phyloP scores from a whole-genome alignment of 2,888 invertebrate genomes.

The Phasia obesa region DNA sequence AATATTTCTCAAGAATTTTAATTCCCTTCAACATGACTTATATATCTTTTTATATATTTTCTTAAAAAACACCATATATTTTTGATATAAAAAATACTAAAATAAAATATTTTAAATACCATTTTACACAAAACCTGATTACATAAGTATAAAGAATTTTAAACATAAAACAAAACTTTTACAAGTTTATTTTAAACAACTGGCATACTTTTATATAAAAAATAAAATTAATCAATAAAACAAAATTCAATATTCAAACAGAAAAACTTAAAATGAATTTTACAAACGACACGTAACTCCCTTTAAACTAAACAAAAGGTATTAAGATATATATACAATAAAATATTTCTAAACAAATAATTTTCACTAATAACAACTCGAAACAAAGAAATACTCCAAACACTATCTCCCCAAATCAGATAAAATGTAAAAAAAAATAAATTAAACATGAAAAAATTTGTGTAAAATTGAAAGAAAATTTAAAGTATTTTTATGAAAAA shows the following conservation, averaged over 20 bases:
- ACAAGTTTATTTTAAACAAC: not conserved
- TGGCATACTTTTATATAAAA: constrained; percentile 4
- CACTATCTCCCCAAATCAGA: not conserved
- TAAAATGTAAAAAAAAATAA: constrained; percentile 29
- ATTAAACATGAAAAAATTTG: not conserved
- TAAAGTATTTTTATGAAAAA: not conserved
- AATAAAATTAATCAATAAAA: constrained; percentile 27
- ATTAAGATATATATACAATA: constrained; percentile 72
- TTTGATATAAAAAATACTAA: too few species aligned
- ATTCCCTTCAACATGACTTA: too few species aligned
- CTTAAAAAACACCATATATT: too few species aligned
- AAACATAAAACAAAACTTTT: constrained; percentile 16
- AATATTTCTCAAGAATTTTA: too few species aligned
- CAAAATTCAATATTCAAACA: constrained; percentile 61
- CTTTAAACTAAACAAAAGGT: constrained; percentile 79
- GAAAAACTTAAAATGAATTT: constrained; percentile 72
- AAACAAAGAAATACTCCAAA: constrained; percentile 45
- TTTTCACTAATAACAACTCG: constrained; percentile 57
- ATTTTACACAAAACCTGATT: constrained; percentile 11
- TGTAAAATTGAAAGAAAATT: too few species aligned
- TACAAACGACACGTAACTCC: constrained; percentile 80
- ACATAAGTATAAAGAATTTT: not conserved
- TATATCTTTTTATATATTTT: too few species aligned
- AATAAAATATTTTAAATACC: not conserved
- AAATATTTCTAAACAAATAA: constrained; percentile 43